These are phyloP conservation scores for Polylopha cassiicola DNA, from an alignment of 2,888 invertebrate species.

Conservation along the genomic window DNA sequence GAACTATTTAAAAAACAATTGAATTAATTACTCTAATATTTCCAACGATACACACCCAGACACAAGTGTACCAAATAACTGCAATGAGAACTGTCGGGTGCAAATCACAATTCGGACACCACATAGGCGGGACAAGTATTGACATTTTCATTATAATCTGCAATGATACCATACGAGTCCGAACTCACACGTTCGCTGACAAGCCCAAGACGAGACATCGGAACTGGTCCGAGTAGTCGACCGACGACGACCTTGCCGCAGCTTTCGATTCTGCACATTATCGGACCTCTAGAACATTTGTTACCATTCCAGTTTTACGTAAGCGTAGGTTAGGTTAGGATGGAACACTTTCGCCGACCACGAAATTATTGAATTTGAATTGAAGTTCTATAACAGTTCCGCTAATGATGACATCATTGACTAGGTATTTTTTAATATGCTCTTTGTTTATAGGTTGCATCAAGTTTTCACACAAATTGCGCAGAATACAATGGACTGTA, in stretches of 20 bases:
- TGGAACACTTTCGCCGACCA: conserved; percentile 15
- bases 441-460: too few relatives aligned
- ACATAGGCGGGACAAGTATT: too few relatives aligned
- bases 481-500: too few relatives aligned
- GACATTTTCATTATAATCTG: too few relatives aligned
- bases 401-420: conserved; percentile 6
- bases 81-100: too few relatives aligned
- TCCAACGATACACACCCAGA: too few relatives aligned
- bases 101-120: too few relatives aligned
- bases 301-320: conserved; percentile 37
- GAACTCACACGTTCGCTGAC: conserved; percentile 6
- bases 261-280: conserved; percentile 50
- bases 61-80: too few relatives aligned
- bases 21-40: too few relatives aligned
- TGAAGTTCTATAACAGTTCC: neutral
- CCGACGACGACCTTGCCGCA: conserved; percentile 42
- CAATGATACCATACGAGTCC: conserved; percentile 1
- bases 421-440: too few relatives aligned
- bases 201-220: conserved; percentile 32
- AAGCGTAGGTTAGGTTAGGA: conserved; percentile 15
- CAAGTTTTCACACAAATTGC: too few relatives aligned
- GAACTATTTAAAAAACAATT: too few relatives aligned
- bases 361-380: neutral
- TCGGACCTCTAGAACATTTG: conserved; percentile 29
- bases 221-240: conserved; percentile 41